Conservation (phyloP, 2,888 invertebrate species). For the Hesperia comma region DNA sequence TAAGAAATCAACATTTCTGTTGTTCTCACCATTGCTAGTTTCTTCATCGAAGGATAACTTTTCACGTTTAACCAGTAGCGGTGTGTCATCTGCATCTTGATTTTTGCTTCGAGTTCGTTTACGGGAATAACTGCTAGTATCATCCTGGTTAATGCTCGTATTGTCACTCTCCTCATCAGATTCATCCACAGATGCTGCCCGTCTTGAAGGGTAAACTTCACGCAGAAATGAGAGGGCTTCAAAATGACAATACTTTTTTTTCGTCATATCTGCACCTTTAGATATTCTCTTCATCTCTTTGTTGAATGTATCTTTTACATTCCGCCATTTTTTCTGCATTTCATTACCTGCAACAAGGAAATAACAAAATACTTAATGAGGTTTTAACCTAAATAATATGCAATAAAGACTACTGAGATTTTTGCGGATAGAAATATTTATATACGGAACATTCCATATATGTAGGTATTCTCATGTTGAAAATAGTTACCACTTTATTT, state of each 20-base stretch:
- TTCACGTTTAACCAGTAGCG: neutral
- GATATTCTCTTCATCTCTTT: neutral
- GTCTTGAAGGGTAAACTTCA: neutral
- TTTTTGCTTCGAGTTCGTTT: neutral
- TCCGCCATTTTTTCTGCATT: constrained; percentile 6
- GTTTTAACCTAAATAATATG: too few species aligned
- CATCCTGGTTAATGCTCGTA: neutral
- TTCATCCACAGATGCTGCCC: neutral
- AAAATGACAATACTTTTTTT: constrained; percentile 3
- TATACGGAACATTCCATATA: too few species aligned
- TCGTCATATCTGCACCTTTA: neutral
- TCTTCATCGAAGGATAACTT: neutral
- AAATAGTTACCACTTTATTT: too few species aligned
- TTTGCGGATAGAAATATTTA: too few species aligned
- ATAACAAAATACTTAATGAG: neutral
- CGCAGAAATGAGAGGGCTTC: neutral
- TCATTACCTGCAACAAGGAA: neutral
- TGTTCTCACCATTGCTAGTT: neutral
- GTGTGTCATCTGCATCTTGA: neutral
- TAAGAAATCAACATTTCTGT: neutral
- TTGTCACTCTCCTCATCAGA: constrained; percentile 5
- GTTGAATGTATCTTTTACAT: constrained; percentile 10
- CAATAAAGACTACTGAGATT: too few species aligned
- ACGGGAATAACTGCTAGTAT: neutral
- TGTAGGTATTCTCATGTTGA: too few species aligned